A percentile compares a stretch with the other conserved stretches of the same genome.
phyloP scores from a whole-genome alignment of 2,888 invertebrate species.

The Adineta ricciae region DNA sequence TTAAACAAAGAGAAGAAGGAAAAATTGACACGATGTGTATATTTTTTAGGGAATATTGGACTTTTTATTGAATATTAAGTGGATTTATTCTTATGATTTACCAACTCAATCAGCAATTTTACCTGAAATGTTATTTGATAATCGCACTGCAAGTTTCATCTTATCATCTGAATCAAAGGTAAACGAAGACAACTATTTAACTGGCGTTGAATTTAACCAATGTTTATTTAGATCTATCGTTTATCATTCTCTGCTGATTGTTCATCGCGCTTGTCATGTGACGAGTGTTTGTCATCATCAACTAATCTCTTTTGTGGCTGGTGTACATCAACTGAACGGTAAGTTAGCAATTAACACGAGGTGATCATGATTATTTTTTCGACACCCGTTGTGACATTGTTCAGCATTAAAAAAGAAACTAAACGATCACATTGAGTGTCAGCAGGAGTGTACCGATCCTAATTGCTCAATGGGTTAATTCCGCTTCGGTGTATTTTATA shows the following conservation, averaged over 20 bases:
- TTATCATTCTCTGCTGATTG: neutral
- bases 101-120: neutral
- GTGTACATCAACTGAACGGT: neutral
- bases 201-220: too few species aligned
- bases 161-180: neutral
- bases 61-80: neutral
- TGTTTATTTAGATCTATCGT: neutral
- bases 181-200: too few species aligned
- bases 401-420: neutral
- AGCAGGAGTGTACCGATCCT: neutral
- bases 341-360: neutral
- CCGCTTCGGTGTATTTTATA: neutral
- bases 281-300: constrained; percentile 7
- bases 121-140: neutral
- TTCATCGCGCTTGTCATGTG: neutral
- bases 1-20: neutral
- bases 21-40: neutral
- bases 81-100: neutral
- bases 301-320: neutral
- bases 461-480: neutral
- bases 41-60: neutral
- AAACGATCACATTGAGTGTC: neutral
- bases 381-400: neutral
- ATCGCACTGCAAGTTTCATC: neutral
- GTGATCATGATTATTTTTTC: neutral